A percentile compares a stretch with the other conserved stretches of the same genome.
These are phyloP conservation scores for Acanthiza pusilla DNA, from an alignment of 2,797 vertebrate species.

Conservation along the genomic window DNA sequence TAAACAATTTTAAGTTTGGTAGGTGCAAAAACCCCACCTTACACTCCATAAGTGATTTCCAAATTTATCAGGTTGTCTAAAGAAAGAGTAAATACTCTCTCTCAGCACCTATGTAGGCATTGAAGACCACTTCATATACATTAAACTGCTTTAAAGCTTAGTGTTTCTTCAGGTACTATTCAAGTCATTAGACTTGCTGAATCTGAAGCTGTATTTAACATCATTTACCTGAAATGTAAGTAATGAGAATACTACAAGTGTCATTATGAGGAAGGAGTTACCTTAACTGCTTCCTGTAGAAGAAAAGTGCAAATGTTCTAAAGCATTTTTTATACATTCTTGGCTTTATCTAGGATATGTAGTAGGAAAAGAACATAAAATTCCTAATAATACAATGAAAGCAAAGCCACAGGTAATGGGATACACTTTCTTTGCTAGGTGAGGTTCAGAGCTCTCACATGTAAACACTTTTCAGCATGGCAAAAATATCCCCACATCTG, in stretches of 20 bases:
- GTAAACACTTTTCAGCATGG: not conserved
- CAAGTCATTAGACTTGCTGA: not conserved
- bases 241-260: not conserved
- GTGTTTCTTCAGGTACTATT: not conserved
- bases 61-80: not conserved
- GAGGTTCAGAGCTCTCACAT: not conserved
- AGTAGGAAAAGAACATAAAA: not conserved
- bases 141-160: not conserved
- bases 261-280: not conserved
- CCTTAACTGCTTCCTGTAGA: not conserved
- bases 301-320: slow-evolving; percentile 1
- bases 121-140: not conserved
- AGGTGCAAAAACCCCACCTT: not conserved
- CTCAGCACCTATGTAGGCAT: not conserved
- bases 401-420: not conserved
- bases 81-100: not conserved
- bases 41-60: not conserved
- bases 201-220: not conserved
- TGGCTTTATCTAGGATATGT: not conserved
- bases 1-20: not conserved
- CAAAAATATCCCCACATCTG: not conserved
- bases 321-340: not conserved
- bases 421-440: not conserved
- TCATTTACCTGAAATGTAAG: not conserved
- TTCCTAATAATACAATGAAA: not conserved